phyloP scores from a whole-genome alignment of 1,140 invertebrate species.

The Caerostris extrusa region DNA sequence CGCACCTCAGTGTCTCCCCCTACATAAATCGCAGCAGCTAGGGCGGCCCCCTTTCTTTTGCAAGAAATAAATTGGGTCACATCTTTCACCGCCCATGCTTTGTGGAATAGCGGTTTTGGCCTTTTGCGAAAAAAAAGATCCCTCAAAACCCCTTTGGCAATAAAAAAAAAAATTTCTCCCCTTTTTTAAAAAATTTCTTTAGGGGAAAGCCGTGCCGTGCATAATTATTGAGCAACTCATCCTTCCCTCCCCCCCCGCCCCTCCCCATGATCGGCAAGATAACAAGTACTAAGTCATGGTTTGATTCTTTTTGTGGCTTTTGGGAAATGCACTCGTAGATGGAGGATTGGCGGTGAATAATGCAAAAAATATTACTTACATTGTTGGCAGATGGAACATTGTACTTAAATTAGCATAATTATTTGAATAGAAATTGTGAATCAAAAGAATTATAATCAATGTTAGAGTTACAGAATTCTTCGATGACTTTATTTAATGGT shows the following conservation, averaged over 20 bases:
- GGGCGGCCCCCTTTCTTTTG: slow-evolving; percentile 22
- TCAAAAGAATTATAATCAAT: too few species aligned
- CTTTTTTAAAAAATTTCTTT: slow-evolving; percentile 4
- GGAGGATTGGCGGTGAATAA: background rate
- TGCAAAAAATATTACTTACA: background rate
- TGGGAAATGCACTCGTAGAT: background rate
- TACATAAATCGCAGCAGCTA: background rate
- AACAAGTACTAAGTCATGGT: background rate
- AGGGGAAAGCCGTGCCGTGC: background rate
- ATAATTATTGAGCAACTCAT: background rate
- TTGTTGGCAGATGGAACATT: too few species aligned
- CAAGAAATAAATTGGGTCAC: slow-evolving; percentile 33
- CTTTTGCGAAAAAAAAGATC: background rate
- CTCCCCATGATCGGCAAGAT: background rate
- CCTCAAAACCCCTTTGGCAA: background rate
- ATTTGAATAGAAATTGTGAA: too few species aligned
- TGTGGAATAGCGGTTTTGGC: background rate
- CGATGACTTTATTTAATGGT: too few species aligned
- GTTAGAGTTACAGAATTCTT: too few species aligned
- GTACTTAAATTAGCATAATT: too few species aligned
- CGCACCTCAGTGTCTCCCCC: background rate
- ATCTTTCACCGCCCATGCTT: slow-evolving; percentile 18
- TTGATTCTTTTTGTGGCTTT: background rate
- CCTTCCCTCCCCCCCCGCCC: too few species aligned
- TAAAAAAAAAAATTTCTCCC: background rate